A percentile compares a stretch with the other conserved stretches of the same genome.
These are phyloP conservation scores for Lagorchestes hirsutus DNA, from an alignment of 2,797 vertebrate species.

Conservation along the genomic window DNA sequence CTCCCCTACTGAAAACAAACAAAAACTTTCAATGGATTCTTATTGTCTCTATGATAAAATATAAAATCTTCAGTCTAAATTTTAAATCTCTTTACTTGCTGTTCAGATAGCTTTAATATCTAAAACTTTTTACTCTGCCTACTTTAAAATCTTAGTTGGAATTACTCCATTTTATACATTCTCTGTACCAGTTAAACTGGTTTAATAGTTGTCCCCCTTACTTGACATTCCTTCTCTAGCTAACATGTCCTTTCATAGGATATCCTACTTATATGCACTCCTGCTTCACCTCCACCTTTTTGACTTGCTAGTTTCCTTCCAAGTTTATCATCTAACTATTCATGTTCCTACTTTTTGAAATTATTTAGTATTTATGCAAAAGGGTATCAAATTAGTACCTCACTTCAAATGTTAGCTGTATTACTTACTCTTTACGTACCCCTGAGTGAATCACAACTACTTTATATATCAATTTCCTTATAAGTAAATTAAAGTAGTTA, in stretches of 20 bases:
- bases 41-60: too few relatives aligned
- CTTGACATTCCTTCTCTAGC: background rate
- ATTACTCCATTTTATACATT: background rate
- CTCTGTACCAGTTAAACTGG: background rate
- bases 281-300: background rate
- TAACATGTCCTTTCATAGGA: background rate
- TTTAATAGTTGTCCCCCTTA: background rate
- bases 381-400: background rate
- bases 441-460: background rate
- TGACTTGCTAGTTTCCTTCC: background rate
- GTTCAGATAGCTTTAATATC: background rate
- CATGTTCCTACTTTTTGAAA: background rate
- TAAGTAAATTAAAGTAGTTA: background rate
- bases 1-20: background rate
- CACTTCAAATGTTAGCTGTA: fast-evolving
- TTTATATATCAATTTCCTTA: background rate
- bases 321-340: background rate
- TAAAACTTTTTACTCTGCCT: background rate
- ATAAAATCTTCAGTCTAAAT: too few relatives aligned
- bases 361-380: background rate
- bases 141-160: background rate
- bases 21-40: too few relatives aligned
- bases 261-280: background rate
- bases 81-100: background rate
- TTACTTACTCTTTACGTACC: background rate